phyloP scores from a whole-genome alignment of 2,113 vertebrate genomes.

The Cyprichromis sp. region DNA sequence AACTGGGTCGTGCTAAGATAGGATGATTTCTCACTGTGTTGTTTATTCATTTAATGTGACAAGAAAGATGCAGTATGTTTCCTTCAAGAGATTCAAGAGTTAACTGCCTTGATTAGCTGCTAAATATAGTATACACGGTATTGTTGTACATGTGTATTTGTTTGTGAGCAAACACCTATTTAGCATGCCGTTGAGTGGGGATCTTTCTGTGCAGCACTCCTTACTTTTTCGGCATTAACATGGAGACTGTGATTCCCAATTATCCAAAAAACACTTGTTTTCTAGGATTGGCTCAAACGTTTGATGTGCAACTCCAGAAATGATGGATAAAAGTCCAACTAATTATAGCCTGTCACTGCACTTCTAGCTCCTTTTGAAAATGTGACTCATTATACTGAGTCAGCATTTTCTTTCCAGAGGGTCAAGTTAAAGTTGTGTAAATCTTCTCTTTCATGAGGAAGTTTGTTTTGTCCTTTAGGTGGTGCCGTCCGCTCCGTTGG shows the following conservation, averaged over 20 bases:
- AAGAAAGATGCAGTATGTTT: neutral
- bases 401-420: neutral
- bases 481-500: constrained; percentile 62
- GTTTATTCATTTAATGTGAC: neutral
- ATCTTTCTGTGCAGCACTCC: neutral
- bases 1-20: neutral
- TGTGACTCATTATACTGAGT: neutral
- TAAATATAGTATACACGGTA: neutral
- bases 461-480: constrained; percentile 57
- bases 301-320: neutral
- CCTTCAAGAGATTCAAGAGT: neutral
- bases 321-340: neutral
- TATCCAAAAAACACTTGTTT: neutral
- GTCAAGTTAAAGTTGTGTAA: neutral
- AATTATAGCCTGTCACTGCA: neutral
- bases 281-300: neutral
- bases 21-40: neutral
- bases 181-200: neutral
- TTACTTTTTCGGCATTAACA: neutral
- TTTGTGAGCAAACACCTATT: neutral
- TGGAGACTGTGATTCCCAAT: neutral
- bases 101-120: neutral
- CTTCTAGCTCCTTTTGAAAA: neutral
- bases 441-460: neutral
- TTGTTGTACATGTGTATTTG: neutral